Percentiles rank a stretch among this genome's conserved stretches.
Conservation (phyloP, 1,140 invertebrate genomes). For the Amyelois transitella region DNA sequence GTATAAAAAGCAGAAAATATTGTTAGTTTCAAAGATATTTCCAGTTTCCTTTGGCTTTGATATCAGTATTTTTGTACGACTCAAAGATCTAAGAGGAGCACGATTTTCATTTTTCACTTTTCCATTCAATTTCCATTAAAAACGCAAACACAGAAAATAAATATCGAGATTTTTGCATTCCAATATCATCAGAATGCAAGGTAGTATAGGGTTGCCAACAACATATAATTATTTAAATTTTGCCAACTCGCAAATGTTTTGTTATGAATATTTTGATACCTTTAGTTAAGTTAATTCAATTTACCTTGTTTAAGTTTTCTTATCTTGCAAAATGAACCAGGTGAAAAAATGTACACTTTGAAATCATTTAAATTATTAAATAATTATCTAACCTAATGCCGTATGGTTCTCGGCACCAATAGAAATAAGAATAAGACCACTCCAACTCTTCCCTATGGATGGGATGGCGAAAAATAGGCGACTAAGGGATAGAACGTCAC, state of each 20-base stretch:
- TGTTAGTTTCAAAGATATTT: neutral
- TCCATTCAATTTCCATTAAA: neutral
- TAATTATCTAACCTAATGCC: too few species aligned
- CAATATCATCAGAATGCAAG: neutral
- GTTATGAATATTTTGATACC: neutral
- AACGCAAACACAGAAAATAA: neutral
- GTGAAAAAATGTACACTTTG: too few species aligned
- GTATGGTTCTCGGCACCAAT: too few species aligned
- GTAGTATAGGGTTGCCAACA: neutral
- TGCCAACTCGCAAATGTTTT: neutral
- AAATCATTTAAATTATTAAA: too few species aligned
- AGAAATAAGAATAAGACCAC: too few species aligned
- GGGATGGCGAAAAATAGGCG: too few species aligned
- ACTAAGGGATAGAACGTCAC: too few species aligned
- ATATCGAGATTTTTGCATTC: neutral
- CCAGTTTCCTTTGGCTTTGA: neutral
- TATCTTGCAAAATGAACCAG: too few species aligned
- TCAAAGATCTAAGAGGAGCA: neutral
- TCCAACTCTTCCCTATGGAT: too few species aligned
- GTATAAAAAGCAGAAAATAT: neutral
- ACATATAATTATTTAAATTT: neutral
- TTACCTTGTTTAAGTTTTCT: too few species aligned
- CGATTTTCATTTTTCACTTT: neutral
- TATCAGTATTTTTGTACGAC: neutral
- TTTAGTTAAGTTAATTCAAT: too few species aligned